Percentiles rank a stretch among this genome's conserved stretches.
Conservation (phyloP, 2,888 invertebrate species). For the Mechanitis mazaeus region DNA sequence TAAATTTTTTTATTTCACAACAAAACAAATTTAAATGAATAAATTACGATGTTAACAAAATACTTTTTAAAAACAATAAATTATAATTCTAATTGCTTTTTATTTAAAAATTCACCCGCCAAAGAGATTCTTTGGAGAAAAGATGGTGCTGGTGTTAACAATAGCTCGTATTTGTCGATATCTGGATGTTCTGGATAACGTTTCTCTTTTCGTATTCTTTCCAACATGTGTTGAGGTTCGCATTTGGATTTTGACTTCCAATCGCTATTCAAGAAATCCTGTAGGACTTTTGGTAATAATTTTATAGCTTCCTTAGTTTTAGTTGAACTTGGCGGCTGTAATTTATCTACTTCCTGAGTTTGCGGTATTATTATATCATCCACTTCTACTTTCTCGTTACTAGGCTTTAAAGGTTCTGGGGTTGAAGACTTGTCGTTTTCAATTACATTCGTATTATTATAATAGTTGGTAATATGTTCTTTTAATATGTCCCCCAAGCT, state of each 20-base stretch:
- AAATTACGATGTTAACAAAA: neutral
- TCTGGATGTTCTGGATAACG: constrained; percentile 77
- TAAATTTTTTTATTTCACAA: too few species aligned
- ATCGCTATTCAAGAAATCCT: constrained; percentile 73
- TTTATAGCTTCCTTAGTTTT: constrained; percentile 57
- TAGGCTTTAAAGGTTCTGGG: constrained; percentile 17
- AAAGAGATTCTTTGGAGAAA: constrained; percentile 87
- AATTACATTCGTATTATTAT: constrained; percentile 42
- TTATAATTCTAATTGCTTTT: constrained; percentile 59
- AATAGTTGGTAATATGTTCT: constrained; percentile 51
- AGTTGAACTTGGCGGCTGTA: constrained; percentile 53
- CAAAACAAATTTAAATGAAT: neutral
- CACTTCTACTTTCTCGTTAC: constrained; percentile 45
- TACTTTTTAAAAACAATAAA: constrained; percentile 9
- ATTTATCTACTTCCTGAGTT: constrained; percentile 36
- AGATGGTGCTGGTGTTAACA: constrained; percentile 88
- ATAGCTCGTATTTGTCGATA: constrained; percentile 78
- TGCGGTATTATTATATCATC: constrained; percentile 62
- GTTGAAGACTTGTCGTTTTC: constrained; percentile 23
- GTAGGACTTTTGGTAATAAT: constrained; percentile 75
- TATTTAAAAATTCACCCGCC: constrained; percentile 83
- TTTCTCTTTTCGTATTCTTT: constrained; percentile 81
- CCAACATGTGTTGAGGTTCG: constrained; percentile 83
- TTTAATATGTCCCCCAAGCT: constrained; percentile 53
- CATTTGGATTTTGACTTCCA: constrained; percentile 76